Percentiles rank a stretch among this genome's conserved stretches.
Evolutionary conservation across 2,113 vertebrate species (phyloP).

Genomic region (Aspidoscelis tigris): DNA sequence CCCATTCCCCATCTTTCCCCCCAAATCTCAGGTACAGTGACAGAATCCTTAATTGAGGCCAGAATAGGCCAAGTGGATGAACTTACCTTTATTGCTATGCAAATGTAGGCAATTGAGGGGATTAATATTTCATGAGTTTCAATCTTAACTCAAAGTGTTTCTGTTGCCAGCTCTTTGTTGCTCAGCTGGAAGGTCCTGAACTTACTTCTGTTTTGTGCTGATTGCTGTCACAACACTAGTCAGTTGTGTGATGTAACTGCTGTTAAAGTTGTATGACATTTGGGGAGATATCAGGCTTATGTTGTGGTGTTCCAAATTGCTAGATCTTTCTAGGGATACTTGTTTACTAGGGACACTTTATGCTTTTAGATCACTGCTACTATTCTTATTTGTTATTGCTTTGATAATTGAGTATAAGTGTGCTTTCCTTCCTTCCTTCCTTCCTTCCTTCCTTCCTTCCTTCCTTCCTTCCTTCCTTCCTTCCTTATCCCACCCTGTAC

Average conservation of each 20-base stretch:
- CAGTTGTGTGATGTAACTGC: constrained; percentile 37
- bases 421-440: no score
- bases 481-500: background rate
- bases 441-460: background rate
- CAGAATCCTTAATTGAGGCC: constrained; percentile 69
- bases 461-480: background rate
- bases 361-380: background rate
- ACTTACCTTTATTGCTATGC: constrained; percentile 75
- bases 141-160: constrained; percentile 64
- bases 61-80: constrained; percentile 63
- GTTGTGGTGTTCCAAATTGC: background rate
- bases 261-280: constrained; percentile 22
- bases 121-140: constrained; percentile 72
- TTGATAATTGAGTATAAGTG: no score
- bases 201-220: constrained; percentile 57
- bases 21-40: constrained; percentile 65
- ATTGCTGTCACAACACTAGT: constrained; percentile 50
- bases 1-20: constrained; percentile 47
- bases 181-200: constrained; percentile 60
- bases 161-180: constrained; percentile 55
- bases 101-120: constrained; percentile 68
- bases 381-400: background rate
- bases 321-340: background rate
- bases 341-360: background rate
- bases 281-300: constrained; percentile 19